These are phyloP conservation scores for Vireo altiloquus DNA, from an alignment of 2,113 vertebrate species.

Conservation along the genomic window DNA sequence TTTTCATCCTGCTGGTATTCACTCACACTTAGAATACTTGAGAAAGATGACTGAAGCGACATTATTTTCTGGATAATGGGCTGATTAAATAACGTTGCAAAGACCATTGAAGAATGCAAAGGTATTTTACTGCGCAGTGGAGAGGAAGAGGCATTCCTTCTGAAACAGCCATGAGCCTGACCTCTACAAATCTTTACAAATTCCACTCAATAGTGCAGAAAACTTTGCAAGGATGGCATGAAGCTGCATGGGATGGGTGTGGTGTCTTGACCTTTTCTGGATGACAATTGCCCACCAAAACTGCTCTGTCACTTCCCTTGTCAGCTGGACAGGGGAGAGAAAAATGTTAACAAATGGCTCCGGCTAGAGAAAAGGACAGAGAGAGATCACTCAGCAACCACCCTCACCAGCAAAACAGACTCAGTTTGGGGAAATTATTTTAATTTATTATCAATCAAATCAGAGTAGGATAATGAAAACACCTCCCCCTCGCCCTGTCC, in stretches of 20 bases:
- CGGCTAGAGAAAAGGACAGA: not conserved
- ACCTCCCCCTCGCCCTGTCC: accelerated
- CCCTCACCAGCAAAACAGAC: not conserved
- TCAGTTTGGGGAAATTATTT: not conserved
- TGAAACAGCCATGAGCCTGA: not conserved
- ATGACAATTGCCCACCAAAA: not conserved
- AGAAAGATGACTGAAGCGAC: not conserved
- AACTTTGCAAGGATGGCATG: not conserved
- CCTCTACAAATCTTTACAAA: not conserved
- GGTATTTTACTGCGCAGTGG: not conserved
- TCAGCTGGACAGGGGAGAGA: not conserved
- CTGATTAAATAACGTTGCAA: not conserved
- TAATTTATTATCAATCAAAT: not conserved
- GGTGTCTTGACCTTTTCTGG: not conserved
- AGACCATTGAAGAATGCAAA: not conserved
- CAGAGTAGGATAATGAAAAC: not conserved
- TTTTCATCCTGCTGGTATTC: not conserved
- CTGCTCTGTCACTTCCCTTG: not conserved
- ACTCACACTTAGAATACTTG: not conserved
- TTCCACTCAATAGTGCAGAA: not conserved
- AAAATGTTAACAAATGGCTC: not conserved
- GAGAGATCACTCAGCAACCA: not conserved
- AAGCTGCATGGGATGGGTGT: not conserved
- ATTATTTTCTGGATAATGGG: not conserved
- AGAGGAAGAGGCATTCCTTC: not conserved